phyloP scores from a whole-genome alignment of 2,888 invertebrate genomes.

The Idaea dimidiata region DNA sequence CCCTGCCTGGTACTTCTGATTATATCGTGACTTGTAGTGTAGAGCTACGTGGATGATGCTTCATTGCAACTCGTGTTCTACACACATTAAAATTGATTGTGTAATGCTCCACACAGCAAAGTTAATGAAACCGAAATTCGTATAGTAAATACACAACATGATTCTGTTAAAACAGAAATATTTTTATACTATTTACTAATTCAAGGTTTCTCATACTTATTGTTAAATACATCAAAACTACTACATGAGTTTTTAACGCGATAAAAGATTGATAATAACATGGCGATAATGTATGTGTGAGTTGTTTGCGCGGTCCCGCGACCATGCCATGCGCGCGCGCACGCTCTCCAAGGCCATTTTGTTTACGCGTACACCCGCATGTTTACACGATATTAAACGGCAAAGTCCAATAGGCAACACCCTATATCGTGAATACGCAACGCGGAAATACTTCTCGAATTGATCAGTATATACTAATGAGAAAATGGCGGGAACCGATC shows the following conservation, averaged over 20 bases:
- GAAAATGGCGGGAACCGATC: conserved; percentile 74
- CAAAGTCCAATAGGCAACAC: conserved; percentile 38
- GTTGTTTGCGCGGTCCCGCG: conserved; percentile 53
- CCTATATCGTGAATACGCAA: conserved; percentile 33
- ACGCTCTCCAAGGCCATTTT: conserved; percentile 70
- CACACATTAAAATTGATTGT: conserved; percentile 1
- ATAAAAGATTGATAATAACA: conserved; percentile 59
- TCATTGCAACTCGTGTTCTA: conserved; percentile 6
- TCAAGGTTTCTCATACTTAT: conserved; percentile 33
- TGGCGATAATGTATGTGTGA: conserved; percentile 48
- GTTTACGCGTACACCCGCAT: conserved; percentile 68
- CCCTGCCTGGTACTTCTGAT: conserved; percentile 46
- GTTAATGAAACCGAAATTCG: too few species aligned
- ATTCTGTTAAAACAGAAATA: neutral
- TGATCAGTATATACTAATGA: conserved; percentile 45
- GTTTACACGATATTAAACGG: conserved; percentile 60
- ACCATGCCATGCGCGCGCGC: conserved; percentile 53
- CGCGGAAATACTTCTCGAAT: conserved; percentile 43
- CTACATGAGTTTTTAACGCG: conserved; percentile 43
- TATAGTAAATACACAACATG: neutral
- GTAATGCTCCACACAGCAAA: neutral
- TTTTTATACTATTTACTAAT: conserved; percentile 26
- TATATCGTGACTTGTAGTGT: conserved; percentile 17
- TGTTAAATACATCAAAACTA: conserved; percentile 24
- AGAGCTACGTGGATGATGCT: conserved; percentile 20